Percentiles rank a stretch among this genome's conserved stretches.
Evolutionary conservation across 2,888 invertebrate genomes (phyloP).

Genomic region (Erebia ligea): DNA sequence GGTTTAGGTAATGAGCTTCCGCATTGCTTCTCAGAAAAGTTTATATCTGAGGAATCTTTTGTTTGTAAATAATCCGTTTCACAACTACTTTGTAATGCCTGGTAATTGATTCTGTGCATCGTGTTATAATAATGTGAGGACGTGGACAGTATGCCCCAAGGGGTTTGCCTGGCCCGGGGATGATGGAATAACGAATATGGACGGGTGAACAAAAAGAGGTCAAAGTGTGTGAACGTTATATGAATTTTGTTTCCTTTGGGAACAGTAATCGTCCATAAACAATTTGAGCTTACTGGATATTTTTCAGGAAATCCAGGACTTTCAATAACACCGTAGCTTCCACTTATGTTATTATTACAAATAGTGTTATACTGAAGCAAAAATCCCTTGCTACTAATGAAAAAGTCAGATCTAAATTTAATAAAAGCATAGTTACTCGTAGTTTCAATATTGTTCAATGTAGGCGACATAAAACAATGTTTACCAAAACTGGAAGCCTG

Average conservation of each 20-base stretch:
- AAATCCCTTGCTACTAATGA: constrained; percentile 88
- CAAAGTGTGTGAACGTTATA: constrained; percentile 91
- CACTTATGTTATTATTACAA: constrained; percentile 86
- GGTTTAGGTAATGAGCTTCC: constrained; percentile 75
- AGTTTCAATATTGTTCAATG: constrained; percentile 79
- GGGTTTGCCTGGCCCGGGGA: background rate
- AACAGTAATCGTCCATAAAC: constrained; percentile 90
- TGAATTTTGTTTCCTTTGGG: constrained; percentile 91
- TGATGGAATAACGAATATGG: constrained; percentile 10
- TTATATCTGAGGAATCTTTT: constrained; percentile 66
- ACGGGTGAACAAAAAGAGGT: constrained; percentile 49
- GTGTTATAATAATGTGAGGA: background rate
- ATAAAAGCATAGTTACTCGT: constrained; percentile 86
- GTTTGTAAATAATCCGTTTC: constrained; percentile 84
- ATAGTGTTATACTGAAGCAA: constrained; percentile 88
- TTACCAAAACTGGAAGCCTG: constrained; percentile 82
- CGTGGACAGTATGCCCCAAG: background rate
- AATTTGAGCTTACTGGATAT: constrained; percentile 86
- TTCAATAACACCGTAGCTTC: constrained; percentile 90
- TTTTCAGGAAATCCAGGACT: constrained; percentile 91
- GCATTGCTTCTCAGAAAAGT: constrained; percentile 70
- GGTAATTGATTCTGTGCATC: background rate
- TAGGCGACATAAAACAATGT: constrained; percentile 81
- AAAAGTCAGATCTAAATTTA: constrained; percentile 88
- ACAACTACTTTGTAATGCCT: constrained; percentile 63